These are phyloP conservation scores for Netelia melanura DNA, from an alignment of 2,888 invertebrate genomes.

Conservation along the genomic window DNA sequence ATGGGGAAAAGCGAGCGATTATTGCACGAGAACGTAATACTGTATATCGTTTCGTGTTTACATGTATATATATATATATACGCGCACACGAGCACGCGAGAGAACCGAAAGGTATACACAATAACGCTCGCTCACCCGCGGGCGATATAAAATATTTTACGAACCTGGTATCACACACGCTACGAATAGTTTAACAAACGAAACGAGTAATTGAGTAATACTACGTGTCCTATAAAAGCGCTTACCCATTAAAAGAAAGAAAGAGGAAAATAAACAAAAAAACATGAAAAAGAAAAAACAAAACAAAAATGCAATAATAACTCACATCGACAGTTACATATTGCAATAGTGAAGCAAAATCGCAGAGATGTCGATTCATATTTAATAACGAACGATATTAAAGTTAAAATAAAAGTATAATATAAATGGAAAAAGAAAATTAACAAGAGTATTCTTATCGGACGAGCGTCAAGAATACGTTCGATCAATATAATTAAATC, in stretches of 20 bases:
- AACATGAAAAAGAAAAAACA: background rate
- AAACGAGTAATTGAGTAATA: constrained; percentile 27
- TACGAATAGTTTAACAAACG: constrained; percentile 34
- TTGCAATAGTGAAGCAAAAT: constrained; percentile 7
- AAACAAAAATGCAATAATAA: background rate
- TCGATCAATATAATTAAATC: constrained; percentile 66
- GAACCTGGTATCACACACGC: constrained; percentile 32
- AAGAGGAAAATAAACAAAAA: background rate
- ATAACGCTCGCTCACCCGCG: background rate
- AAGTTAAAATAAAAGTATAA: background rate
- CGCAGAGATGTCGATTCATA: constrained; percentile 35
- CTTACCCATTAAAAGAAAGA: background rate
- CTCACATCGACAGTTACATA: constrained; percentile 15
- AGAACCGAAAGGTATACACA: background rate
- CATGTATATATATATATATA: background rate
- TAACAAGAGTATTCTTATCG: constrained; percentile 45
- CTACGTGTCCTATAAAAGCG: background rate
- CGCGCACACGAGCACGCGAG: background rate
- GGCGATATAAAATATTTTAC: constrained; percentile 37
- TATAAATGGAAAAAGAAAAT: background rate
- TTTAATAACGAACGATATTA: constrained; percentile 11
- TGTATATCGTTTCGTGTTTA: constrained; percentile 42
- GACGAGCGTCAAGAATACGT: constrained; percentile 54
- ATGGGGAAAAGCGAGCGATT: constrained; percentile 49
- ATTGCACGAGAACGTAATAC: constrained; percentile 31